Percentiles rank a stretch among this genome's conserved stretches.
Conservation (phyloP, 2,113 vertebrate species). For the Tychaedon coryphoeus region DNA sequence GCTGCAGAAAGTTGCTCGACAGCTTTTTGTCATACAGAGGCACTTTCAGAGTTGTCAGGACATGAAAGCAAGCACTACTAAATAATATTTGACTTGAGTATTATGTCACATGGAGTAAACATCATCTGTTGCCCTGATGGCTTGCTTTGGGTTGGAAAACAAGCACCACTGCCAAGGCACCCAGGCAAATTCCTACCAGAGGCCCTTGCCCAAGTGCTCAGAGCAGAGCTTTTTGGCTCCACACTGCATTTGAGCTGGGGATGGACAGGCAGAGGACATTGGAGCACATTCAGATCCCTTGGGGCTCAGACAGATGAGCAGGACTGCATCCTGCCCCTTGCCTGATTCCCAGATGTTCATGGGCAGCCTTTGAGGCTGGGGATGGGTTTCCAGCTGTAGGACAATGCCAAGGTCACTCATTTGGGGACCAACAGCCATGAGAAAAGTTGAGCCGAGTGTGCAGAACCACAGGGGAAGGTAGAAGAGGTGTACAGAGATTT, state of each 20-base stretch:
- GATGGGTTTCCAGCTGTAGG: neutral
- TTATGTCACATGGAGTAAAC: conserved; percentile 75
- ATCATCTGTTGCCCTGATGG: conserved; percentile 76
- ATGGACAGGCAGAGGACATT: neutral
- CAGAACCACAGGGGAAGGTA: neutral
- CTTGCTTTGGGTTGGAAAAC: conserved; percentile 46
- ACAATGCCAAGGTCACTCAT: neutral
- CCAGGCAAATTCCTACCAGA: conserved; percentile 42
- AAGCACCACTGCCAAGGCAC: conserved; percentile 42
- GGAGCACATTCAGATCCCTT: neutral
- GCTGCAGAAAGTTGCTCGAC: conserved; percentile 51
- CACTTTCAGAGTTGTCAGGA: conserved; percentile 65
- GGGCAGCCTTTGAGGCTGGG: neutral
- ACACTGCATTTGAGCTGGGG: fast-evolving
- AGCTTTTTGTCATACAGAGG: conserved; percentile 67
- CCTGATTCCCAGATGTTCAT: neutral
- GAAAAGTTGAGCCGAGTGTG: neutral
- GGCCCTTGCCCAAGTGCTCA: conserved; percentile 35
- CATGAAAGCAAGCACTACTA: conserved; percentile 72
- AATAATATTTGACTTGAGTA: conserved; percentile 70
- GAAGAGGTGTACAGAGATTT: neutral
- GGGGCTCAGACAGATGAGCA: neutral
- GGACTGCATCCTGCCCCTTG: neutral
- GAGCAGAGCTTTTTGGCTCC: conserved; percentile 42
- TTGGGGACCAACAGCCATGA: neutral